Evolutionary conservation across 2,113 vertebrate species (phyloP), one percentile per base, ranked within the genome.

Genomic region (Ranitomeya imitator): DNA sequence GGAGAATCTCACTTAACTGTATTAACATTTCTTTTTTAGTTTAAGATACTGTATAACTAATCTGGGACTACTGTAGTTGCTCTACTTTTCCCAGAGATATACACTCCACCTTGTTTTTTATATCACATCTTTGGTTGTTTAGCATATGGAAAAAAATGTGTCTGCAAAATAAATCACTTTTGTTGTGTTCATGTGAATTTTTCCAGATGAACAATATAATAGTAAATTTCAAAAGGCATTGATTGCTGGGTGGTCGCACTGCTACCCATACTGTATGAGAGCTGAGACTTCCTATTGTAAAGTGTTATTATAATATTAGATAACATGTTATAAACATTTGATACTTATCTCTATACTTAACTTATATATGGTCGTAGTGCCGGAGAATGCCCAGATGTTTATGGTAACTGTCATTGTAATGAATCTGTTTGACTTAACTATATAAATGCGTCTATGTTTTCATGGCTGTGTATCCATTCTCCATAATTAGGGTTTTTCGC

Each of bases 181-280:
- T 60, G 60, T 23, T 9, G 11, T 26, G 52, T 79, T 31, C 52
- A 80, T 61, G 57, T 61, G 79, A 80, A 80, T 80, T 65, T 59
- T 16, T 80, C 45, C 86, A 69, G 18, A 23, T 4, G 52, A 80
- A 71, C 3, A n/a, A 26, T 80, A 31, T 69, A 31, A 79, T 23
- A 71, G 45, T 52, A 57, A 51, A 57, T 79, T 79, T 77, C 61
- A 37, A 37, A 57, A 79, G 45, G 31, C 76, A 55, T 59, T 80
- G 52, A n/a, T 57, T 71, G 11, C 63, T 81, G 86, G 86, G 86
- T 87, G 86, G 86, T 80, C 86, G 9, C 23, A 10, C n/a, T 51
- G 21, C 85, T 65, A 59, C 54, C 61, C 51, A 57, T 60, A 67
- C n/a, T 19, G 45, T 76, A 31, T 11, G 80, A 67, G 52, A 69